These are phyloP conservation scores for Meloidogyne floridensis DNA, from an alignment of 1,140 invertebrate genomes.

Conservation along the genomic window DNA sequence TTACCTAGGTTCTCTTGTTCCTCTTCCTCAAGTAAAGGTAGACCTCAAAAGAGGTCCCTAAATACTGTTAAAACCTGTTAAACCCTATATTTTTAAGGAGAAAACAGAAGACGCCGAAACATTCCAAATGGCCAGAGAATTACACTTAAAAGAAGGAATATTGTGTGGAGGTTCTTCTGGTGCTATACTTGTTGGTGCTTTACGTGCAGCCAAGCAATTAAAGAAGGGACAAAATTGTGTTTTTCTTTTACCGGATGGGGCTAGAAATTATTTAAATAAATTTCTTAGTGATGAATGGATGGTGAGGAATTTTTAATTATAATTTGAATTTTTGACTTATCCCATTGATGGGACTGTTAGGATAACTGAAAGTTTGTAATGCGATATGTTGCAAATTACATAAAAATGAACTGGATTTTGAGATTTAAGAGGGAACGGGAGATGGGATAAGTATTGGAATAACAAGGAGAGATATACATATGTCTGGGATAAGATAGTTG, in stretches of 20 bases:
- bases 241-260: slow-evolving; percentile 85
- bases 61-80: not conserved
- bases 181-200: slow-evolving; percentile 76
- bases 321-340: no score
- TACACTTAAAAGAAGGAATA: slow-evolving; percentile 89
- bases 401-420: no score
- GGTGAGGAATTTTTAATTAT: slow-evolving; percentile 59
- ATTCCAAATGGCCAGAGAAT: slow-evolving; percentile 78
- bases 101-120: slow-evolving; percentile 75
- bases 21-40: not conserved
- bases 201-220: slow-evolving; percentile 78
- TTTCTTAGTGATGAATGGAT: slow-evolving; percentile 94
- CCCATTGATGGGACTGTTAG: no score
- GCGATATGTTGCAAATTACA: no score
- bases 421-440: no score
- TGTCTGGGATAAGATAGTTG: no score
- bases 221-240: slow-evolving; percentile 83
- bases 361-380: no score
- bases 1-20: no score
- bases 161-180: slow-evolving; percentile 77
- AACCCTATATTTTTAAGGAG: slow-evolving; percentile 20
- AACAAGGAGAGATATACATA: no score
- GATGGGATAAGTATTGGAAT: no score
- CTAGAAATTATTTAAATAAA: slow-evolving; percentile 93
- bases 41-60: no score